phyloP scores from a whole-genome alignment of 2,797 vertebrate species.

The Etheostoma perlongum region DNA sequence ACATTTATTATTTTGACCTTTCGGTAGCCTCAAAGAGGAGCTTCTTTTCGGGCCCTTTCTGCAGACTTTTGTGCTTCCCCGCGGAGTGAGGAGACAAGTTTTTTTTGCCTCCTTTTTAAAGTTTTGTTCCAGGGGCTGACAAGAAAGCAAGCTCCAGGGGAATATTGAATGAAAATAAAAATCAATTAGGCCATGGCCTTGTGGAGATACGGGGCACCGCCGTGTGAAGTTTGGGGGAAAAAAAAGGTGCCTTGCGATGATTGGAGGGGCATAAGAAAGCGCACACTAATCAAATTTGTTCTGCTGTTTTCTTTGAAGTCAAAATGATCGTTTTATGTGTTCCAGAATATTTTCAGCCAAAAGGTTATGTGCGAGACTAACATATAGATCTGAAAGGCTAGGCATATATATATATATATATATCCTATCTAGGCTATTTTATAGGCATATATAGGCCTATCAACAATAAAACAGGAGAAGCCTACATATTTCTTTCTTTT shows the following conservation, averaged over 20 bases:
- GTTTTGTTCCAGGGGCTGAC: constrained; percentile 84
- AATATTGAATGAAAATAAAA: constrained; percentile 89
- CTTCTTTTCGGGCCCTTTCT: constrained; percentile 76
- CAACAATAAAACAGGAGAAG: neutral
- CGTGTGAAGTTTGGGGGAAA: constrained; percentile 81
- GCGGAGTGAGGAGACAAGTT: constrained; percentile 78
- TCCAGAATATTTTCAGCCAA: constrained; percentile 15
- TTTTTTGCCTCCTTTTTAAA: constrained; percentile 72
- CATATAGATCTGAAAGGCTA: neutral
- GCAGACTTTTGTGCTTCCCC: constrained; percentile 84
- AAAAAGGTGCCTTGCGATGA: constrained; percentile 75
- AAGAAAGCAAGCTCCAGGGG: constrained; percentile 82
- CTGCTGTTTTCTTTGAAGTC: constrained; percentile 77
- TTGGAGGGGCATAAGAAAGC: constrained; percentile 72
- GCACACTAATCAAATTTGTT: constrained; percentile 81
- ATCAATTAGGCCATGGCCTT: constrained; percentile 90
- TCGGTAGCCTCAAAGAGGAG: constrained; percentile 86
- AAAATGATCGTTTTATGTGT: constrained; percentile 55
- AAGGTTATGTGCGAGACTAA: neutral
- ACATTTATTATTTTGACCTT: constrained; percentile 96
- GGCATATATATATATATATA: too few relatives aligned
- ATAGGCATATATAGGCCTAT: too few relatives aligned
- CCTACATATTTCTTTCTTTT: neutral
- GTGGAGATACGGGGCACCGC: constrained; percentile 77
- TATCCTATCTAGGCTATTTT: neutral